Conservation (phyloP, 1,140 invertebrate species). For the Drosophila asahinai region DNA sequence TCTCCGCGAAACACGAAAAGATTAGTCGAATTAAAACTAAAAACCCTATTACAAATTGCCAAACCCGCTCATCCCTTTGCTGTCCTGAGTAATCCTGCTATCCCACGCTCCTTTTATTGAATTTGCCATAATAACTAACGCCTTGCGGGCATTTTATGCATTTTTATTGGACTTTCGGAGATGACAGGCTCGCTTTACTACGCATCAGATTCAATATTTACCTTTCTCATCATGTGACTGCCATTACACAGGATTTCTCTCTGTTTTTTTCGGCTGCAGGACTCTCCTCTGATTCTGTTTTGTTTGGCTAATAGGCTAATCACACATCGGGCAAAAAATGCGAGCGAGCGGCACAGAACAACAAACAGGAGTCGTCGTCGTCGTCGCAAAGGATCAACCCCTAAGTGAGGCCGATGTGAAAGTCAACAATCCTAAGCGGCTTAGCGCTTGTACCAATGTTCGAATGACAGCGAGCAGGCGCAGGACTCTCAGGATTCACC, state of each 20-base stretch:
- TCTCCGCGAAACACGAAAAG: background rate
- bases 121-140: constrained; percentile 60
- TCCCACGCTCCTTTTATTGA: constrained; percentile 63
- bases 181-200: constrained; percentile 45
- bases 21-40: background rate
- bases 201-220: constrained; percentile 75
- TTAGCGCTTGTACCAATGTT: constrained; percentile 79
- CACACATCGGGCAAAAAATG: constrained; percentile 74
- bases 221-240: constrained; percentile 76
- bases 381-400: constrained; percentile 51
- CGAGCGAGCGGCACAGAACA: constrained; percentile 49
- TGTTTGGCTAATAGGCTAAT: constrained; percentile 82
- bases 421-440: constrained; percentile 81
- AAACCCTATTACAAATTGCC: too few relatives aligned
- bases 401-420: constrained; percentile 77
- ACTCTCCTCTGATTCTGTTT: constrained; percentile 34
- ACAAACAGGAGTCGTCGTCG: constrained; percentile 38
- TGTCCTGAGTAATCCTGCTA: constrained; percentile 3
- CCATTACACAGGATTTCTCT: constrained; percentile 30
- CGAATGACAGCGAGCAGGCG: constrained; percentile 67
- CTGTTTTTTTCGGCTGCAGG: constrained; percentile 19
- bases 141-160: constrained; percentile 57
- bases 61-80: background rate
- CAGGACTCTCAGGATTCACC: constrained; percentile 37
- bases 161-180: constrained; percentile 58